A percentile compares a stretch with the other conserved stretches of the same genome.
Conservation (phyloP, 2,113 vertebrate genomes). For the Morphnarchus princeps region DNA sequence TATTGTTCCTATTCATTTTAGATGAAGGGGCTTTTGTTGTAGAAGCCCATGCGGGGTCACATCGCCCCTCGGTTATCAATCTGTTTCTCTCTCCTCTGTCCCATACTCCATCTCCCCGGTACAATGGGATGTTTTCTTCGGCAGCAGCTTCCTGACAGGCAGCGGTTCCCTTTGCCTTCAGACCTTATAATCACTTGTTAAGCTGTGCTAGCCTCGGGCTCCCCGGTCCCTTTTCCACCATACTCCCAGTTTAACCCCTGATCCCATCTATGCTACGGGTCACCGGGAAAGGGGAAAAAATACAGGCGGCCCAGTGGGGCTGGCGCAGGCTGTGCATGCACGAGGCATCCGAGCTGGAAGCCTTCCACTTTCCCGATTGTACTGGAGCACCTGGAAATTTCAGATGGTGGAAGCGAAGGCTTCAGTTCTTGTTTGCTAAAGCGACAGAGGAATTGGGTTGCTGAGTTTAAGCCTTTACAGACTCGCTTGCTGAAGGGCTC, state of each 20-base stretch:
- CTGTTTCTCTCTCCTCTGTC: conserved; percentile 32
- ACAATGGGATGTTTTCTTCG: conserved; percentile 65
- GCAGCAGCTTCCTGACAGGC: conserved; percentile 21
- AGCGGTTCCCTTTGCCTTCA: conserved; percentile 45
- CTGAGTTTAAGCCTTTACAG: not conserved
- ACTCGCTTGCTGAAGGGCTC: accelerated
- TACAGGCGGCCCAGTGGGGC: not conserved
- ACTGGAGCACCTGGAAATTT: not conserved
- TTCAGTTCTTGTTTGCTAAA: not conserved
- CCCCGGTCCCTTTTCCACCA: not conserved
- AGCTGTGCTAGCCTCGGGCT: conserved; percentile 3
- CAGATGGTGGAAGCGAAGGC: not conserved
- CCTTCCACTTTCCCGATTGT: not conserved
- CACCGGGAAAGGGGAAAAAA: not conserved
- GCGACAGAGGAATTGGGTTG: accelerated
- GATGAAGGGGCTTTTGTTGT: conserved; percentile 65
- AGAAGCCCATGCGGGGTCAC: conserved; percentile 39
- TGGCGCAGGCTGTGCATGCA: not conserved
- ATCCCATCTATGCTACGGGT: not conserved
- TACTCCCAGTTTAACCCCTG: conserved; percentile 63
- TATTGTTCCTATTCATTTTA: conserved; percentile 56
- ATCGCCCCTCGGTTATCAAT: conserved; percentile 46
- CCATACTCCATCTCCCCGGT: not conserved
- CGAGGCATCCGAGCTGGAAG: not conserved
- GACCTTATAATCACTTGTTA: conserved; percentile 58